These are phyloP conservation scores for Eriosoma lanigerum DNA, from an alignment of 1,140 invertebrate genomes.

Conservation along the genomic window DNA sequence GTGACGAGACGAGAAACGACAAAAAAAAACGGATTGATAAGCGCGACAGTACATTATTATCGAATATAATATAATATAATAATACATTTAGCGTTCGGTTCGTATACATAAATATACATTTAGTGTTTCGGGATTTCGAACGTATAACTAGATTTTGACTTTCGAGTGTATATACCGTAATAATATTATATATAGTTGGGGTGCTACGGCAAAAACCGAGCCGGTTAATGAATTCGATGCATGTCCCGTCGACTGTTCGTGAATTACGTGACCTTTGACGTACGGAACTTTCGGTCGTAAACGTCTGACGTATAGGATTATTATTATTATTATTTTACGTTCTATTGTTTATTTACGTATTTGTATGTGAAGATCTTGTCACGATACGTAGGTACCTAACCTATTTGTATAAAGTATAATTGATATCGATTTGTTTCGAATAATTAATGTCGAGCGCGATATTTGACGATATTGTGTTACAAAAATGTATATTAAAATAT, in stretches of 20 bases:
- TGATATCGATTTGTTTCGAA: slow-evolving; percentile 14
- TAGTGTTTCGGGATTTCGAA: slow-evolving; percentile 26
- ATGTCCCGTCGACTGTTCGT: slow-evolving; percentile 1
- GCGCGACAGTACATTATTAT: too few species aligned
- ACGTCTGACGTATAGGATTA: neutral
- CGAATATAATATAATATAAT: too few species aligned
- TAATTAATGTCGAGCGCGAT: neutral
- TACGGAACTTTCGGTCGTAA: slow-evolving; percentile 15
- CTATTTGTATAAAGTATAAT: too few species aligned
- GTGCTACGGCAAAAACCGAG: neutral
- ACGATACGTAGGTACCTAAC: too few species aligned
- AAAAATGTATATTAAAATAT: too few species aligned
- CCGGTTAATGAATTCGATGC: slow-evolving; percentile 31
- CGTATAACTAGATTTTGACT: slow-evolving; percentile 12
- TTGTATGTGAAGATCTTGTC: too few species aligned
- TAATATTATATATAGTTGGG: too few species aligned
- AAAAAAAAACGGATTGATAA: slow-evolving; percentile 15
- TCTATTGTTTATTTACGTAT: too few species aligned
- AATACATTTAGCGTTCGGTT: slow-evolving; percentile 15
- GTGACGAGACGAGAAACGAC: too few species aligned
- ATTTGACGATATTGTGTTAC: too few species aligned
- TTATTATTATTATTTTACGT: too few species aligned
- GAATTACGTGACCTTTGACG: slow-evolving; percentile 33
- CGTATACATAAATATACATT: slow-evolving; percentile 7
- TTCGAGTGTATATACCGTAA: too few species aligned